These are phyloP conservation scores for Sebastes nivosus DNA, from an alignment of 2,797 vertebrate species.

Conservation along the genomic window DNA sequence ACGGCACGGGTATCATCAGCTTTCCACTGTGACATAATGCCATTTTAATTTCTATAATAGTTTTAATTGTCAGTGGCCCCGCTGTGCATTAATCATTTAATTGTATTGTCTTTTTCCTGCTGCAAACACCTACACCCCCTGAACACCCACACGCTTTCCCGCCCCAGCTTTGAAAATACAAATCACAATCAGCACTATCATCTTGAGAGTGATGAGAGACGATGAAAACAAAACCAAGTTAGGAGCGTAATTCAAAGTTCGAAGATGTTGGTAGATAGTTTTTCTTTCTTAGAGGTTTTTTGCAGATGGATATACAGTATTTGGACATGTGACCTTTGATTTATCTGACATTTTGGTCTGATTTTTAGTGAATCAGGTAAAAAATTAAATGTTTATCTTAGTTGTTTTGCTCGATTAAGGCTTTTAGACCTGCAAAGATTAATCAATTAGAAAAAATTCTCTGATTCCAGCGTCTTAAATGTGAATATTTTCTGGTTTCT, in stretches of 20 bases:
- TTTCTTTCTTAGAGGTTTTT: neutral
- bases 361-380: neutral
- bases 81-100: constrained; percentile 99
- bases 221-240: constrained; percentile 64
- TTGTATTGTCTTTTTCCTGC: constrained; percentile 96
- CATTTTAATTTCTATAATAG: constrained; percentile 99
- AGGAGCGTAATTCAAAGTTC: constrained; percentile 67
- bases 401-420: neutral
- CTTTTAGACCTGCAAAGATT: neutral
- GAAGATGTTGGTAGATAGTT: constrained; percentile 1
- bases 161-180: constrained; percentile 84
- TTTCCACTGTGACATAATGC: constrained; percentile 99
- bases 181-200: constrained; percentile 88
- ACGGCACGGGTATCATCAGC: constrained; percentile 97
- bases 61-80: constrained; percentile 97
- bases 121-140: constrained; percentile 79
- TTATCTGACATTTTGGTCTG: neutral
- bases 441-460: too few species aligned
- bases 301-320: neutral
- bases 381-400: neutral
- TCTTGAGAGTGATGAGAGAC: constrained; percentile 66
- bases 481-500: too few species aligned
- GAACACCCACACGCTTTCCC: constrained; percentile 81
- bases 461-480: too few species aligned
- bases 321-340: constrained; percentile 2